phyloP scores from a whole-genome alignment of 2,113 vertebrate genomes.

The Pelobates fuscus region DNA sequence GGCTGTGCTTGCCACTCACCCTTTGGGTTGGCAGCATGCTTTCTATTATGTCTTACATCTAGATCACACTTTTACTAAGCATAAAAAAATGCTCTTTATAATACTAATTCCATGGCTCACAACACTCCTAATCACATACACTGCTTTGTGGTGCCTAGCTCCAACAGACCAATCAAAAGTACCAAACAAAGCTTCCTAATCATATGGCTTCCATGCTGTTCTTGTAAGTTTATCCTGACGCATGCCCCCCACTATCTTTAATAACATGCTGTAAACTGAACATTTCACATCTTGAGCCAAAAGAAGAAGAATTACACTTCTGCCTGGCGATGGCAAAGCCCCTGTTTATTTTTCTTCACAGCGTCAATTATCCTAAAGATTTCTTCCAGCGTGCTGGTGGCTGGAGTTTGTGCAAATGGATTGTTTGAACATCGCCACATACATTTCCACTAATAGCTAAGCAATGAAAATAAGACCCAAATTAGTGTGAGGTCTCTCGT shows the following conservation, averaged over 20 bases:
- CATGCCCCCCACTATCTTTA: not conserved
- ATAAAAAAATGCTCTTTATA: no score
- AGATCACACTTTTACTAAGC: no score
- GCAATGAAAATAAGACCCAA: conserved; percentile 52
- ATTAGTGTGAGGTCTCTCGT: conserved; percentile 55
- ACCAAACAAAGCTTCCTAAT: not conserved
- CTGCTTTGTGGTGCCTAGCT: no score
- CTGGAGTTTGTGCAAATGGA: conserved; percentile 33
- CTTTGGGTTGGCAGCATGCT: no score
- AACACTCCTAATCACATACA: conserved; percentile 15
- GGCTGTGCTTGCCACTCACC: no score
- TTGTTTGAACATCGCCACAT: conserved; percentile 49
- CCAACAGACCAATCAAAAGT: no score
- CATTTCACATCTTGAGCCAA: not conserved
- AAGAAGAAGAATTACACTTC: not conserved
- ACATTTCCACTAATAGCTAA: conserved; percentile 52
- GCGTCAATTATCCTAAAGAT: conserved; percentile 39
- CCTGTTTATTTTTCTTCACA: conserved; percentile 34
- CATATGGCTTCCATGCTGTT: not conserved
- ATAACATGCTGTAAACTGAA: conserved; percentile 17
- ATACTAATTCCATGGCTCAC: no score
- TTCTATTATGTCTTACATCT: no score
- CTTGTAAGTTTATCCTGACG: not conserved
- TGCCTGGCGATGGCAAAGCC: conserved; percentile 21
- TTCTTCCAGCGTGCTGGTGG: conserved; percentile 41